Conservation (phyloP, 2,888 invertebrate species). For the Germaria angustata region DNA sequence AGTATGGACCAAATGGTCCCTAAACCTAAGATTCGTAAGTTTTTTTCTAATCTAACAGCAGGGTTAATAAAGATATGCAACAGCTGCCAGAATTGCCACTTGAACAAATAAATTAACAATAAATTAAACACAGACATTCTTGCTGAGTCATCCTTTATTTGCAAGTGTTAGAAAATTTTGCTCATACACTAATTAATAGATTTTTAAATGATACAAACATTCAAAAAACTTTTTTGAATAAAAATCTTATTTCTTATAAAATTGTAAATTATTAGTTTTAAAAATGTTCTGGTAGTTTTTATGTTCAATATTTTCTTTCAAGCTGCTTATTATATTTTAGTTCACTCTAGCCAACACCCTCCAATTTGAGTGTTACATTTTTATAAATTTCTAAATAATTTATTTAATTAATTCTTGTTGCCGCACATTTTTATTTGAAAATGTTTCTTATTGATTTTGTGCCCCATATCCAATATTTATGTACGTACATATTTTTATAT, state of each 20-base stretch:
- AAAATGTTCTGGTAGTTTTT: conserved; percentile 38
- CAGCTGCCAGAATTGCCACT: no score
- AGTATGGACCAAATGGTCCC: no score
- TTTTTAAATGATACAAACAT: not conserved
- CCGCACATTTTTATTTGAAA: conserved; percentile 1
- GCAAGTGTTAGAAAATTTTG: conserved; percentile 33
- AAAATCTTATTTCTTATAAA: not conserved
- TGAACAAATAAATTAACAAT: no score
- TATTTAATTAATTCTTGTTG: conserved; percentile 12
- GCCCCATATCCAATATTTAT: not conserved
- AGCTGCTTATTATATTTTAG: not conserved
- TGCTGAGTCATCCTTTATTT: no score
- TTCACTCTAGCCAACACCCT: not conserved
- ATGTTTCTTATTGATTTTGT: conserved; percentile 25
- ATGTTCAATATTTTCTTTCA: conserved; percentile 4
- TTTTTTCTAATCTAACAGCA: no score
- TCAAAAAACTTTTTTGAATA: not conserved
- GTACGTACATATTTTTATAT: conserved; percentile 19
- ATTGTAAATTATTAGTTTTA: conserved; percentile 19
- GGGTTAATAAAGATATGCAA: no score
- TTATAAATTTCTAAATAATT: conserved; percentile 41
- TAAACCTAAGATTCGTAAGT: no score
- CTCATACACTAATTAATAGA: conserved; percentile 25
- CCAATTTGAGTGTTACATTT: conserved; percentile 3
- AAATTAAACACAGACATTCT: no score